Conservation (phyloP, 2,888 invertebrate genomes). For the Argynnis bischoffii region DNA sequence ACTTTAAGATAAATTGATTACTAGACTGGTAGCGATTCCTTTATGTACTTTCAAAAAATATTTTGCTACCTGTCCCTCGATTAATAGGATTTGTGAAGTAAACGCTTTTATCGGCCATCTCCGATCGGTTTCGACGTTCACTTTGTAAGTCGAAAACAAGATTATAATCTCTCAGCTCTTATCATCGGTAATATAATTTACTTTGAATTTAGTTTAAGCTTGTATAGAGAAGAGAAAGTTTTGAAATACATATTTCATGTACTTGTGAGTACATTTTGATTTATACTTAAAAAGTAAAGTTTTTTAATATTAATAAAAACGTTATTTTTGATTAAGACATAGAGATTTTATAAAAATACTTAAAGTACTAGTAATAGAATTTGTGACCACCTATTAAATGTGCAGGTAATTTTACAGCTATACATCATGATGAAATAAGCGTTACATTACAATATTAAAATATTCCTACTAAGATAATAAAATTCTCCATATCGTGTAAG, state of each 20-base stretch:
- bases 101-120: conserved; percentile 38
- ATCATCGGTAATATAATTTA: conserved; percentile 32
- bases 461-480: conserved; percentile 18
- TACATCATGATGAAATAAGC: too few relatives aligned
- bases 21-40: conserved; percentile 11
- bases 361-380: too few relatives aligned
- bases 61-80: conserved; percentile 31
- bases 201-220: conserved; percentile 20
- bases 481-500: conserved; percentile 22
- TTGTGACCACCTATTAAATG: too few relatives aligned
- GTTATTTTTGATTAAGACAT: too few relatives aligned
- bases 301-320: too few relatives aligned
- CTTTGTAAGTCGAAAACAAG: conserved; percentile 37
- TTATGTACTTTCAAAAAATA: conserved; percentile 29
- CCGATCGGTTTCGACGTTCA: conserved; percentile 35
- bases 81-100: conserved; percentile 42
- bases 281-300: too few relatives aligned
- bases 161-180: conserved; percentile 38
- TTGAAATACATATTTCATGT: background rate
- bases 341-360: too few relatives aligned
- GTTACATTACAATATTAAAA: background rate
- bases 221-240: conserved; percentile 17
- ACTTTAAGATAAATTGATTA: conserved; percentile 2
- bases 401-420: too few relatives aligned
- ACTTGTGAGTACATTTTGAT: background rate